A percentile compares a stretch with the other conserved stretches of the same genome.
These are phyloP conservation scores for Limnodromus scolopaceus DNA, from an alignment of 2,797 vertebrate genomes.

Conservation along the genomic window DNA sequence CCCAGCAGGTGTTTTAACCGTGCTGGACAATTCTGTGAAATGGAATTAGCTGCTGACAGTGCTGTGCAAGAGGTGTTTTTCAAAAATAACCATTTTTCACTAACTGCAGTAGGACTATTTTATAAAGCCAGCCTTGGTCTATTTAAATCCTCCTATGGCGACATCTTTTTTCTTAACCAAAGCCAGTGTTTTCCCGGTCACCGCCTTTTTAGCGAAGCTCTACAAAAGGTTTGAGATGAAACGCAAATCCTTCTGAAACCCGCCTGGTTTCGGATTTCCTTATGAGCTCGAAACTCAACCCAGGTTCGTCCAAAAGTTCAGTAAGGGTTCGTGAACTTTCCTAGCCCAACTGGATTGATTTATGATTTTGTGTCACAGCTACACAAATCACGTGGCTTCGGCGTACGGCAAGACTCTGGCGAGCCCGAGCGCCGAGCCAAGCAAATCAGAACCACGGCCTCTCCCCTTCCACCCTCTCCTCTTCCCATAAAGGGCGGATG, in stretches of 20 bases:
- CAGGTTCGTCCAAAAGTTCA: slow-evolving; percentile 59
- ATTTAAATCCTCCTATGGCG: background rate
- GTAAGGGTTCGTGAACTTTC: slow-evolving; percentile 63
- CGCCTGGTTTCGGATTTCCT: slow-evolving; percentile 16
- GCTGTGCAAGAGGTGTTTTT: background rate
- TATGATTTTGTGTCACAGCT: slow-evolving; percentile 52
- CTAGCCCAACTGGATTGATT: slow-evolving; percentile 60
- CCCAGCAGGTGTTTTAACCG: background rate
- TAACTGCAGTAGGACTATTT: background rate
- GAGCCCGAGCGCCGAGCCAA: background rate
- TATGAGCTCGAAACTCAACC: slow-evolving; percentile 49
- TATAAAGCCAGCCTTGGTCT: background rate
- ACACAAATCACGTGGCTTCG: background rate
- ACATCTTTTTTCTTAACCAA: background rate
- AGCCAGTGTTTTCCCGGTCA: background rate
- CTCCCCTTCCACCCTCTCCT: slow-evolving; percentile 28
- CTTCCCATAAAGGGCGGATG: slow-evolving; percentile 30
- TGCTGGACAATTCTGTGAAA: background rate
- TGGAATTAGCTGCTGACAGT: background rate
- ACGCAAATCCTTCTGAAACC: slow-evolving; percentile 44
- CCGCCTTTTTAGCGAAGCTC: background rate
- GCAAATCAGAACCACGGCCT: slow-evolving; percentile 3
- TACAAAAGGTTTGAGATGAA: background rate
- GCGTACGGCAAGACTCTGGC: background rate
- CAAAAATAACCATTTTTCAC: background rate